A percentile compares a stretch with the other conserved stretches of the same genome.
These are phyloP conservation scores for Eupithecia abbreviata DNA, from an alignment of 2,888 invertebrate species.

Conservation along the genomic window DNA sequence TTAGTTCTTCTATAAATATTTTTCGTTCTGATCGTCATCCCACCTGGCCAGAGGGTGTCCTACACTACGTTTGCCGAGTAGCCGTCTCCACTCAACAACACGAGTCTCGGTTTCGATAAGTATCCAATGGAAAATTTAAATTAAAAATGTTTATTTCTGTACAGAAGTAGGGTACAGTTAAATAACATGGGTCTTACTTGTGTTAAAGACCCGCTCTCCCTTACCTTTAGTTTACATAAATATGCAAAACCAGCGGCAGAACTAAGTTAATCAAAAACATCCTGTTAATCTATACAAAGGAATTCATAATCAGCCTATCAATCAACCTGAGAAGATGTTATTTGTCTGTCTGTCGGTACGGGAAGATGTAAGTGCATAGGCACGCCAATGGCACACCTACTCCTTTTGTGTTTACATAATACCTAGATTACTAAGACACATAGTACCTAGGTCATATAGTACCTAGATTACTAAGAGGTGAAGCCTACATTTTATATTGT, in stretches of 20 bases:
- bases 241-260: not conserved
- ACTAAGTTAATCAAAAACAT: conserved; percentile 20
- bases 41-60: no score
- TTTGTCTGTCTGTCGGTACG: conserved; percentile 51
- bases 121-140: no score
- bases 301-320: conserved; percentile 44
- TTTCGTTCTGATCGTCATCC: no score
- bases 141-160: no score
- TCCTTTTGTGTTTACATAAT: conserved; percentile 32
- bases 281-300: conserved; percentile 32
- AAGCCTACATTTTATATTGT: not conserved
- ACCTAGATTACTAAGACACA: conserved; percentile 20
- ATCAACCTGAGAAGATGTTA: conserved; percentile 43
- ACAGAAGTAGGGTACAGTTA: no score
- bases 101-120: no score
- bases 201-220: no score
- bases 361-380: conserved; percentile 37
- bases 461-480: conserved; percentile 16
- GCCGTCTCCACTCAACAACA: no score
- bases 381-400: conserved; percentile 37
- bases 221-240: no score
- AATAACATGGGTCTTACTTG: no score
- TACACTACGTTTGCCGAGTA: no score
- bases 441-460: conserved; percentile 12
- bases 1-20: no score